phyloP scores from a whole-genome alignment of 1,140 invertebrate genomes.

The Battus philenor region DNA sequence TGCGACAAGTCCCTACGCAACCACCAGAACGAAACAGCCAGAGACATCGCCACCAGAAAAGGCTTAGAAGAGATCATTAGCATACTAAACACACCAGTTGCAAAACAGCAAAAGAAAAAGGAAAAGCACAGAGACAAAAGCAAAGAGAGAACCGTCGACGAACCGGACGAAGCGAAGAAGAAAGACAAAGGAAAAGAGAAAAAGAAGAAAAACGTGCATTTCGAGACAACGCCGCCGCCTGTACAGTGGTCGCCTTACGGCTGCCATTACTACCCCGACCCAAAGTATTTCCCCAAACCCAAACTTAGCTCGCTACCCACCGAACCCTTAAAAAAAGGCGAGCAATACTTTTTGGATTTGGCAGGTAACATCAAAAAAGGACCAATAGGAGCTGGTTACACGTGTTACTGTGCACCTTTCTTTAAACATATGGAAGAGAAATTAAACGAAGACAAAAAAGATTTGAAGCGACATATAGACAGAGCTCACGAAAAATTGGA shows the following conservation, averaged over 20 bases:
- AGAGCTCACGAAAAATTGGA: slow-evolving; percentile 87
- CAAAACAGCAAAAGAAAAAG: slow-evolving; percentile 71
- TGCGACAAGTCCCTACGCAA: slow-evolving; percentile 88
- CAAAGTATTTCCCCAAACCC: slow-evolving; percentile 88
- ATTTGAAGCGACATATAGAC: slow-evolving; percentile 89
- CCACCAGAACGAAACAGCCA: slow-evolving; percentile 94
- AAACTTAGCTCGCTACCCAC: slow-evolving; percentile 89
- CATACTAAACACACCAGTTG: slow-evolving; percentile 81
- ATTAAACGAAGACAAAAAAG: slow-evolving; percentile 89
- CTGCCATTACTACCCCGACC: slow-evolving; percentile 91
- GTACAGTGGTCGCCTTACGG: slow-evolving; percentile 90
- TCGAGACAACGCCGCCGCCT: slow-evolving; percentile 57
- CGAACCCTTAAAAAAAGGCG: slow-evolving; percentile 90
- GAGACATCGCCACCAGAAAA: slow-evolving; percentile 93
- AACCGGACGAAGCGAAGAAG: slow-evolving; percentile 61
- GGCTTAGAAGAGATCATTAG: slow-evolving; percentile 88
- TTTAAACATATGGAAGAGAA: slow-evolving; percentile 92
- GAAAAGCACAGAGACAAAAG: slow-evolving; percentile 71
- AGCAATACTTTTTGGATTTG: slow-evolving; percentile 96
- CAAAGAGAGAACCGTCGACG: slow-evolving; percentile 59
- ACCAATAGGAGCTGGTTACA: slow-evolving; percentile 91
- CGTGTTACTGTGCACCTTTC: slow-evolving; percentile 86
- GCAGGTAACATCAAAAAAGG: slow-evolving; percentile 98
- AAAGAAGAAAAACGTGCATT: slow-evolving; percentile 72
- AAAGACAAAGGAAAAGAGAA: slow-evolving; percentile 70